These are phyloP conservation scores for Tubulanus polymorphus DNA, from an alignment of 2,888 invertebrate genomes.

Conservation along the genomic window DNA sequence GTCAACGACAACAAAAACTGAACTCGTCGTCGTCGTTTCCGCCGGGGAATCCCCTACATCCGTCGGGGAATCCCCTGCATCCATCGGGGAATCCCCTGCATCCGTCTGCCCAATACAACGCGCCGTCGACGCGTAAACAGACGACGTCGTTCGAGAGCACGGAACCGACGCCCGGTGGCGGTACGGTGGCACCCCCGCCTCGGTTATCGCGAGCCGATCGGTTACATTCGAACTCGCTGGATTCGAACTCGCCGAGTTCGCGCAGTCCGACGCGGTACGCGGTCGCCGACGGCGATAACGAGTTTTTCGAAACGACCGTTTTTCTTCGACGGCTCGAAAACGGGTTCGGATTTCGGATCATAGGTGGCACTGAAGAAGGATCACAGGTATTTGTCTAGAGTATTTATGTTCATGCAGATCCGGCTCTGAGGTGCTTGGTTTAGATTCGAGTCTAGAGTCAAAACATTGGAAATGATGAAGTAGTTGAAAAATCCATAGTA, in stretches of 20 bases:
- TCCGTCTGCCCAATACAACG: not conserved
- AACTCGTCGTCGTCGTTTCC: constrained; percentile 5
- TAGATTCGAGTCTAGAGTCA: too few species aligned
- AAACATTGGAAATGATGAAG: too few species aligned
- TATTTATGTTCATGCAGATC: too few species aligned
- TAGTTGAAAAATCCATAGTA: too few species aligned
- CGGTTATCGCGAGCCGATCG: constrained; percentile 21
- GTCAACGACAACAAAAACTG: too few species aligned
- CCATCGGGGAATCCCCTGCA: not conserved
- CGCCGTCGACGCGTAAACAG: constrained; percentile 38
- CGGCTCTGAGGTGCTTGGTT: too few species aligned
- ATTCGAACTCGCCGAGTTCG: constrained; percentile 19
- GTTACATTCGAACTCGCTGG: not conserved
- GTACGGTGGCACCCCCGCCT: constrained; percentile 35
- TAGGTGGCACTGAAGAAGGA: constrained; percentile 96
- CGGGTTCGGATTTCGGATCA: constrained; percentile 96
- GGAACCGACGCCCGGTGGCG: constrained; percentile 55
- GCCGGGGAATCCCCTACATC: not conserved
- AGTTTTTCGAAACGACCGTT: constrained; percentile 65
- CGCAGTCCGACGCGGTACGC: not conserved
- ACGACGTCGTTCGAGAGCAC: constrained; percentile 64
- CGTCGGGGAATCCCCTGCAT: not conserved
- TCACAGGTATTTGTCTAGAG: constrained; percentile 68
- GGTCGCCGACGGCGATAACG: not conserved
- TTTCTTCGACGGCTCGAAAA: constrained; percentile 83